These are phyloP conservation scores for Forbesichthys agassizii DNA, from an alignment of 2,113 vertebrate species.

Conservation along the genomic window DNA sequence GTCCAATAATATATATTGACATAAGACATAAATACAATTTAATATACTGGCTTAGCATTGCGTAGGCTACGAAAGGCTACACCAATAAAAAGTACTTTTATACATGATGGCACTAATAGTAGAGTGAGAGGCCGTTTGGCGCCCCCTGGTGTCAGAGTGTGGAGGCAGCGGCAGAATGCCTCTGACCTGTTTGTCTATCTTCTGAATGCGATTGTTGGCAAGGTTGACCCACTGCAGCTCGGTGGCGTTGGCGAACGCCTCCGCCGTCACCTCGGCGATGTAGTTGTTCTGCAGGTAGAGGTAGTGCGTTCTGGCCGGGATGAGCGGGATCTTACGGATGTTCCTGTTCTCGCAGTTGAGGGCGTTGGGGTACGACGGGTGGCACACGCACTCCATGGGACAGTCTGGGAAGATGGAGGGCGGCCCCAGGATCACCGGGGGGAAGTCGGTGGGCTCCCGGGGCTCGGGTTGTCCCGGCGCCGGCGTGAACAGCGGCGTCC, in stretches of 20 bases:
- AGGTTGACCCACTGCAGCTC: conserved; percentile 91
- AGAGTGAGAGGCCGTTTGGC: background rate
- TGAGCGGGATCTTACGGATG: conserved; percentile 86
- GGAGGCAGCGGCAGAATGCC: background rate
- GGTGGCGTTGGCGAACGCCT: conserved; percentile 87
- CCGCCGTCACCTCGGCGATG: conserved; percentile 87
- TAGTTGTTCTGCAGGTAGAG: conserved; percentile 97
- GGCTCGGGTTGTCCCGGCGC: conserved; percentile 75
- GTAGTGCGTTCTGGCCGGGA: conserved; percentile 88
- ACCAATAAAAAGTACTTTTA: too few relatives aligned
- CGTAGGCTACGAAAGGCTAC: too few relatives aligned
- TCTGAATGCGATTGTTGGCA: conserved; percentile 92
- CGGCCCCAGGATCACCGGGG: conserved; percentile 86
- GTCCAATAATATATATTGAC: too few relatives aligned
- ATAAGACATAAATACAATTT: too few relatives aligned
- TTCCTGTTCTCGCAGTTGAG: conserved; percentile 97
- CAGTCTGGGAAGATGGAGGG: conserved; percentile 86
- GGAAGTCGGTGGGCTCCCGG: conserved; percentile 88
- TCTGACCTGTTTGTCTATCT: conserved; percentile 80
- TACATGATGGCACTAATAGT: too few relatives aligned
- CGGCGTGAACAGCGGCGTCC: conserved; percentile 37
- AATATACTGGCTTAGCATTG: too few relatives aligned
- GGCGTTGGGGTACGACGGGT: conserved; percentile 84
- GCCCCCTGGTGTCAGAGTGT: background rate
- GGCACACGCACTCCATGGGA: conserved; percentile 89